Evolutionary conservation across 2,888 invertebrate genomes (phyloP), one percentile per base, ranked within the genome.

Genomic region (Gisinianus flammeolus): DNA sequence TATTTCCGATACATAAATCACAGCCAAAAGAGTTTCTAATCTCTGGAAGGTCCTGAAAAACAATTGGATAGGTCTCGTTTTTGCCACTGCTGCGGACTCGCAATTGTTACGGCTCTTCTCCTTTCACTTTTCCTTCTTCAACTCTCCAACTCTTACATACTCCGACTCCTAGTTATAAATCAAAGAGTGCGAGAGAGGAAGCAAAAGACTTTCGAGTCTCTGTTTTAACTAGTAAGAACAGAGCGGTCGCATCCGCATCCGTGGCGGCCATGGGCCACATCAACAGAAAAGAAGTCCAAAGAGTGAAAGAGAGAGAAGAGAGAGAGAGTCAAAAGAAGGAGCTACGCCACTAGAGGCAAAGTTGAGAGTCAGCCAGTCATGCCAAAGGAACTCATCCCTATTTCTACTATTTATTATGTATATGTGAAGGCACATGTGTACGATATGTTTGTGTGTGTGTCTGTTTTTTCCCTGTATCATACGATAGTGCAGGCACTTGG

Each of bases 1-100:
- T 81, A 81, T 81, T 83, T 81, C 81, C 82, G 80, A 80, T 80
- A 79, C 80, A 82, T 82, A 82, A 82, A 82, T 82, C 82, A 81
- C 81, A 58, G 76, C 19, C 35, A 66, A 78, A 72, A 78, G 79
- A 75, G 77, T 80, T 82, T 81, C 79, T 80, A 82, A 81, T 82
- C 82, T 79, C 56, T 62, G 56, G 66, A 77, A 74, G 79, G 77
- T 77, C 79, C 75, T 79, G 79, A 77, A 79, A 79, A 79, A 79
- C 79, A 79, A 79, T 79, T 79, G 79, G 77, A 77, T 68, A 24
- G 77, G 67, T 79, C 74, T 44, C 66, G 66, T 74, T 64, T 52
- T 64, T 74, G 66, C 66, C 74, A 66, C 33, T 67, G 67, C 66
- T 52, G 52, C 22, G 64, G 31, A 75, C 67, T 67, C 30, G 58